phyloP scores from a whole-genome alignment of 2,888 invertebrate genomes.

The Mellilla xanthometata region DNA sequence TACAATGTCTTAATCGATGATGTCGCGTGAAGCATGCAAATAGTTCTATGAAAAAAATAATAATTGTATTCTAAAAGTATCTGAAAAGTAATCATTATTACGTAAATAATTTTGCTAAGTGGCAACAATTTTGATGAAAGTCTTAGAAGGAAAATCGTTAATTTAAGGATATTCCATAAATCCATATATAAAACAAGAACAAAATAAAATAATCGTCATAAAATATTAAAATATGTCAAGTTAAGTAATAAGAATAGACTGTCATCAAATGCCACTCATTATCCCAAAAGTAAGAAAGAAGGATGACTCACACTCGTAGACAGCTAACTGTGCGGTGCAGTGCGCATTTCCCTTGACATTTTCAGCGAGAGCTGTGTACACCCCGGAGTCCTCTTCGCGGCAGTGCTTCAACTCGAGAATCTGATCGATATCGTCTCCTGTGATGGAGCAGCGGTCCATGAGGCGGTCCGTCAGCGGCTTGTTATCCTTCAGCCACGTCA shows the following conservation, averaged over 20 bases:
- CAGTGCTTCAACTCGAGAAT: slow-evolving; percentile 90
- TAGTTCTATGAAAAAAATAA: not conserved
- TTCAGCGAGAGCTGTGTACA: slow-evolving; percentile 94
- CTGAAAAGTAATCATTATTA: slow-evolving; percentile 10
- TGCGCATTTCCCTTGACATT: slow-evolving; percentile 90
- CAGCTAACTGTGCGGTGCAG: slow-evolving; percentile 93
- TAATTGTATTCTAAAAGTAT: not conserved
- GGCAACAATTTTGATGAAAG: not conserved
- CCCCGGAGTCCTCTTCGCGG: slow-evolving; percentile 90
- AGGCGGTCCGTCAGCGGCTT: slow-evolving; percentile 89
- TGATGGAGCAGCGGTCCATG: slow-evolving; percentile 87
- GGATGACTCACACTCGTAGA: slow-evolving; percentile 93
- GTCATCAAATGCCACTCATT: slow-evolving; percentile 11
- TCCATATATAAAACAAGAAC: too few relatives aligned
- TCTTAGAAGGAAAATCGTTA: not conserved
- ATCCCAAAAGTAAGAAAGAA: too few relatives aligned
- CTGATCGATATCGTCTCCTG: slow-evolving; percentile 82
- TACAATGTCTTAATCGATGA: slow-evolving; percentile 76
- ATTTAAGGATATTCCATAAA: too few relatives aligned
- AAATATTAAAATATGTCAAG: too few relatives aligned
- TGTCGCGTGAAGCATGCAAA: slow-evolving; percentile 61
- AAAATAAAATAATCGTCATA: too few relatives aligned
- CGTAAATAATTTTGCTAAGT: slow-evolving; percentile 5
- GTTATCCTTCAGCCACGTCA: slow-evolving; percentile 95
- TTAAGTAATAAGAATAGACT: too few relatives aligned